Percentiles rank a stretch among this genome's conserved stretches.
Evolutionary conservation across 2,797 vertebrate genomes (phyloP).

Genomic region (Sebastes taczanowskii): DNA sequence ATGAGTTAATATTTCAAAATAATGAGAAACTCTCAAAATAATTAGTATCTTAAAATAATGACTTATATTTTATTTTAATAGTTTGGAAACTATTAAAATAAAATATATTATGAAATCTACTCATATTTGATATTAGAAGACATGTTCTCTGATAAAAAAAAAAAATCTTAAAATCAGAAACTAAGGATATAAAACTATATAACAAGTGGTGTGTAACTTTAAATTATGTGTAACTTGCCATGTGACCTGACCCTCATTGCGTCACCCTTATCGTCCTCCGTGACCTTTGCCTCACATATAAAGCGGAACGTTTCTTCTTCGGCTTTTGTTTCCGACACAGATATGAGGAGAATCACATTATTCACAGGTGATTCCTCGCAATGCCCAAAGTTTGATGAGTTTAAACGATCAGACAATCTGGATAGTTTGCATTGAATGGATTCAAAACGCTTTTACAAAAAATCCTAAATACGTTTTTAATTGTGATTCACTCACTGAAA

Average conservation of each 20-base stretch:
- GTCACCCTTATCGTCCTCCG: not conserved
- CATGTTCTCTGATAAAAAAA: too few species aligned
- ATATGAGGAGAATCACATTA: conserved; percentile 15
- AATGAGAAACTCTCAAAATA: not conserved
- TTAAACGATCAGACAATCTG: not conserved
- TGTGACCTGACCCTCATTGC: not conserved
- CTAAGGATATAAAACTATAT: too few species aligned
- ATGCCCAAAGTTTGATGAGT: not conserved
- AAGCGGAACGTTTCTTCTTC: conserved; percentile 66
- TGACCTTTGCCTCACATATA: conserved; percentile 77
- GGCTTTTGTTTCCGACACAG: conserved; percentile 30
- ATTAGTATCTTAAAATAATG: too few species aligned
- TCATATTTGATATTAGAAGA: too few species aligned
- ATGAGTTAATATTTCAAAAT: not conserved
- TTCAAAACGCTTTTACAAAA: not conserved
- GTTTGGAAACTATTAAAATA: too few species aligned
- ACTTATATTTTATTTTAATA: too few species aligned
- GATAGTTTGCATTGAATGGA: fast-evolving
- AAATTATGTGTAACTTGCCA: not conserved
- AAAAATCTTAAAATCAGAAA: not conserved
- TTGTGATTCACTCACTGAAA: not conserved
- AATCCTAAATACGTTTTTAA: fast-evolving
- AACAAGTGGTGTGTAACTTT: not conserved
- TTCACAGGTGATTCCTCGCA: not conserved
- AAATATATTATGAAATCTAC: too few species aligned